A percentile compares a stretch with the other conserved stretches of the same genome.
Conservation (phyloP, 1,140 invertebrate species). For the Archegozetes longisetosus region DNA sequence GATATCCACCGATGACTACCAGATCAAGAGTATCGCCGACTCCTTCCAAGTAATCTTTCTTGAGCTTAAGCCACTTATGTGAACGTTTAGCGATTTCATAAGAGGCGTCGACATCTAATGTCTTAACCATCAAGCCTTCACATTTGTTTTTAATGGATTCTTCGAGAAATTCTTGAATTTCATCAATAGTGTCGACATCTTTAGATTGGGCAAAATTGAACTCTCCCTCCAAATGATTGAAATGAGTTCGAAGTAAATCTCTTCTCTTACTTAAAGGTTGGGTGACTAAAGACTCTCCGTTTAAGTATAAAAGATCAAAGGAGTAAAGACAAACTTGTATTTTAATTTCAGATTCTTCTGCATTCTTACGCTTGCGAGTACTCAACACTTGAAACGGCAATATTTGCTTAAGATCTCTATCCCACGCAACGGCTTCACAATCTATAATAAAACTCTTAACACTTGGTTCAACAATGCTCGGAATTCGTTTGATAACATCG, state of each 20-base stretch:
- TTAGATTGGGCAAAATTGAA: conserved; percentile 74
- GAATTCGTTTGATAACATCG: conserved; percentile 66
- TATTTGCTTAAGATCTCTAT: conserved; percentile 71
- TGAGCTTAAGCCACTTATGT: conserved; percentile 82
- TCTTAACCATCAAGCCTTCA: conserved; percentile 98
- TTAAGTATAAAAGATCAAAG: conserved; percentile 91
- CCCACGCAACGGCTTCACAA: conserved; percentile 94
- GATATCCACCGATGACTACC: conserved; percentile 88
- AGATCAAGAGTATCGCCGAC: conserved; percentile 45
- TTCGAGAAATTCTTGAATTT: conserved; percentile 84
- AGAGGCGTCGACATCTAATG: conserved; percentile 72
- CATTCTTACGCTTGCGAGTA: conserved; percentile 91
- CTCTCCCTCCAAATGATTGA: conserved; percentile 49
- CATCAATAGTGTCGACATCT: conserved; percentile 64
- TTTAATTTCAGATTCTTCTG: conserved; percentile 71
- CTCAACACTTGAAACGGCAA: conserved; percentile 92
- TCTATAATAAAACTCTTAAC: conserved; percentile 81
- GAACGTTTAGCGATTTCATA: conserved; percentile 98
- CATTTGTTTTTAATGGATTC: conserved; percentile 94
- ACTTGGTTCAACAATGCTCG: conserved; percentile 33
- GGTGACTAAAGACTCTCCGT: conserved; percentile 68
- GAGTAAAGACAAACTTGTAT: conserved; percentile 95
- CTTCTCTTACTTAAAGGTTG: conserved; percentile 59
- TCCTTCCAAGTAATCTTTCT: conserved; percentile 44
- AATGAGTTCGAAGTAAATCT: conserved; percentile 52